Conservation (phyloP, 35 echinoderm and acorn worm species). For the Apostichopus californicus region DNA sequence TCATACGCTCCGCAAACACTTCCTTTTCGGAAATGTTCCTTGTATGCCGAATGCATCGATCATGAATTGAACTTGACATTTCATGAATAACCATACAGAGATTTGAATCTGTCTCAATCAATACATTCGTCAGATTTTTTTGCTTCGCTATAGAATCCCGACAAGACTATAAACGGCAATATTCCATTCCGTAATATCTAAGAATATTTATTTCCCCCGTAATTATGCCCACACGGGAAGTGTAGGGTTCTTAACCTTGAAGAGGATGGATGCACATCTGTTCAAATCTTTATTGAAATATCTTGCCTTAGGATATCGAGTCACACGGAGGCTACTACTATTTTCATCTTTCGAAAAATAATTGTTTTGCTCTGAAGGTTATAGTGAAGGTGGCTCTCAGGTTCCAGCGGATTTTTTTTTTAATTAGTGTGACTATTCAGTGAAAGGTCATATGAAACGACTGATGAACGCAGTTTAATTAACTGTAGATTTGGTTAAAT, state of each 20-base stretch:
- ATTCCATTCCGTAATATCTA: background rate
- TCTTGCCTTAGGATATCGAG: conserved; percentile 22
- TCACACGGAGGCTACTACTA: background rate
- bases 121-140: background rate
- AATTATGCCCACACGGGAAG: conserved; percentile 20
- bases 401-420: background rate
- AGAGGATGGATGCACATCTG: conserved; percentile 8
- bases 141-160: background rate
- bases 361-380: background rate
- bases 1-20: too few species aligned
- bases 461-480: too few species aligned
- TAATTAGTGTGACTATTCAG: too few species aligned
- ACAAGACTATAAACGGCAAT: background rate
- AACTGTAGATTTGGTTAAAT: too few species aligned
- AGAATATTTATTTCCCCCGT: background rate
- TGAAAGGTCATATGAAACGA: too few species aligned
- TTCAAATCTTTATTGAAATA: conserved; percentile 46
- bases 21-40: too few species aligned
- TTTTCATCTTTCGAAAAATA: background rate
- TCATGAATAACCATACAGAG: background rate
- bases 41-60: background rate
- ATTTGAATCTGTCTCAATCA: background rate
- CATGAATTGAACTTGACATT: background rate
- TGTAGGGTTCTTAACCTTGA: conserved; percentile 20
- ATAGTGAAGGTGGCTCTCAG: background rate